Base-by-base conservation (phyloP, 2,888 invertebrate species). In the Tinea pellionella region DNA sequence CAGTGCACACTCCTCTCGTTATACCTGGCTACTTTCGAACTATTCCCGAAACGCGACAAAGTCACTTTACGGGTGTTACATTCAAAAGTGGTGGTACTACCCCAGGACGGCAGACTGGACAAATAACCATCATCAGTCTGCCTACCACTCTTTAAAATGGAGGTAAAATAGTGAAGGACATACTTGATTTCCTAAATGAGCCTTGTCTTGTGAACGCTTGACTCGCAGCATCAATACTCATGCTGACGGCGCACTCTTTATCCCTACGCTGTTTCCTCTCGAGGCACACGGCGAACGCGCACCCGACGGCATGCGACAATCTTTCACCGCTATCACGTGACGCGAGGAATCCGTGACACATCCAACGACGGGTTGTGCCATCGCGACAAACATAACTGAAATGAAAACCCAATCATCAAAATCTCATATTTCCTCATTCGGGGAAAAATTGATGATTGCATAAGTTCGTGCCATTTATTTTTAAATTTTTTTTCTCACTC, bases 331-430 rank as follows among this genome's bases (percentile, higher is more conserved):
- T 94, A 84, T 99, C 98, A 75, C 97, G 95, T 60, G 95, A 90
- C 59, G 99, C 98, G 65, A 98, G 89, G 80, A 99, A 99, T 42
- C 99, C 99, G 86, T 99, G 99, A 77, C 99, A 99, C 98, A 99
- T 98, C 99, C 99, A 99, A 15, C 99, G 92, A 6, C 98, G 91
- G 0, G 99, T 98, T 12, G 99, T 98, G 62, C 99, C 99, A 80
- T 99, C 99, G 62, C 99, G 92, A 77, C 99, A 99, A 65, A 99
- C 99, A 87, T 99, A 99, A 64, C 99, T 98, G 87, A 65, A 60
- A 61, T 12, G 24, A 24, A 24, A 24, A 6, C 6, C 3, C 24
- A 6, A 24, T 24, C 6, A 2, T 11, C 3, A 2, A 58, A 18
- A 32, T 56, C 2, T 4, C 2, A 18, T 11, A 15, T 51, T 51